Conservation (phyloP, 2,113 vertebrate species). For the Hoplias malabaricus region DNA sequence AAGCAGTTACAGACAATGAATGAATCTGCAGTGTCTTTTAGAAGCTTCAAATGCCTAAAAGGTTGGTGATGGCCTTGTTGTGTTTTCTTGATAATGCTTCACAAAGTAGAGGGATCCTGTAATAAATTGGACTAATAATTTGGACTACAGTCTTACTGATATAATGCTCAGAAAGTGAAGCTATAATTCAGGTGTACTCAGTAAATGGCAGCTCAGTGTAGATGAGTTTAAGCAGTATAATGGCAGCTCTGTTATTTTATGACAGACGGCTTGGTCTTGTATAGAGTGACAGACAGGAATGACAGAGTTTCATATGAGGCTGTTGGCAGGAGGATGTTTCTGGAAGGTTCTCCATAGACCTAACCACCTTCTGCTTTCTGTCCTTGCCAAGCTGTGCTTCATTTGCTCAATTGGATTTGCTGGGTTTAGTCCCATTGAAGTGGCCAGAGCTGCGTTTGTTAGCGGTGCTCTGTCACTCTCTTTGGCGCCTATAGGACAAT, state of each 20-base stretch:
- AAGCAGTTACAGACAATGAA: too few relatives aligned
- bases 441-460: slow-evolving; percentile 25
- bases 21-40: too few relatives aligned
- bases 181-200: too few relatives aligned
- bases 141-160: too few relatives aligned
- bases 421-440: slow-evolving; percentile 55
- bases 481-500: slow-evolving; percentile 51
- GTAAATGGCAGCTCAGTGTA: too few relatives aligned
- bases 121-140: too few relatives aligned
- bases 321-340: not conserved
- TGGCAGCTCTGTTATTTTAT: not conserved
- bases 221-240: too few relatives aligned
- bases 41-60: too few relatives aligned
- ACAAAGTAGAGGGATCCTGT: too few relatives aligned
- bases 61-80: too few relatives aligned
- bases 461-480: slow-evolving; percentile 44
- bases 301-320: not conserved
- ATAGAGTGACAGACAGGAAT: not conserved
- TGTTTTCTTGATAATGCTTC: too few relatives aligned
- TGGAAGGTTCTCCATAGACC: slow-evolving; percentile 35
- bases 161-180: too few relatives aligned
- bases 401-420: slow-evolving; percentile 59
- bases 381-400: slow-evolving; percentile 49
- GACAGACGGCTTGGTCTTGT: not conserved
- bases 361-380: slow-evolving; percentile 53